Conservation (phyloP, 2,797 vertebrate genomes). For the Melopsittacus undulatus region DNA sequence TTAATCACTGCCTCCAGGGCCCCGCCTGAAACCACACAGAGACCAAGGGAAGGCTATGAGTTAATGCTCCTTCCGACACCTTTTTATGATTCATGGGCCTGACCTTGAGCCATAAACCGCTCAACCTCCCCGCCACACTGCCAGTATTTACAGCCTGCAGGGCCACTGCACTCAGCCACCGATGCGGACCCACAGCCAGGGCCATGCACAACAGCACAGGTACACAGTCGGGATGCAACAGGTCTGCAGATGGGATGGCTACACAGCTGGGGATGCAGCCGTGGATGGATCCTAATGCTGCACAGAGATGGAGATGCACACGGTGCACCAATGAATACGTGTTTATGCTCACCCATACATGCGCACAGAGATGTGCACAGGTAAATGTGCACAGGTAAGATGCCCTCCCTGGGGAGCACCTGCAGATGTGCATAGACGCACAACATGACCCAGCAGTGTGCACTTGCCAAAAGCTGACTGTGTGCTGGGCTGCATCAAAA, state of each 20-base stretch:
- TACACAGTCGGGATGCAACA: not conserved
- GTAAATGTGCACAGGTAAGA: not conserved
- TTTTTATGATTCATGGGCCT: slow-evolving; percentile 83
- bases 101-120: slow-evolving; percentile 86
- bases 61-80: slow-evolving; percentile 78
- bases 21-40: slow-evolving; percentile 75
- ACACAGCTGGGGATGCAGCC: accelerated
- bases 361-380: not conserved
- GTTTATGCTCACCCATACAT: accelerated
- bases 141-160: slow-evolving; percentile 81
- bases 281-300: accelerated
- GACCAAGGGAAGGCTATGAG: slow-evolving; percentile 66
- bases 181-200: not conserved
- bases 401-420: not conserved
- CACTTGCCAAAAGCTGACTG: not conserved
- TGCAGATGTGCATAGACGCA: not conserved
- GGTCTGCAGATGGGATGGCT: accelerated
- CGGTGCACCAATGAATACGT: accelerated
- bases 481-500: not conserved
- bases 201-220: not conserved
- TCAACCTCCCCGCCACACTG: slow-evolving; percentile 78
- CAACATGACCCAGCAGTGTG: not conserved
- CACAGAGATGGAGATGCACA: not conserved
- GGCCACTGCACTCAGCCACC: slow-evolving; percentile 65
- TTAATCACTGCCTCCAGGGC: slow-evolving; percentile 66